phyloP scores from a whole-genome alignment of 2,113 vertebrate species.

The Azemiops feae region DNA sequence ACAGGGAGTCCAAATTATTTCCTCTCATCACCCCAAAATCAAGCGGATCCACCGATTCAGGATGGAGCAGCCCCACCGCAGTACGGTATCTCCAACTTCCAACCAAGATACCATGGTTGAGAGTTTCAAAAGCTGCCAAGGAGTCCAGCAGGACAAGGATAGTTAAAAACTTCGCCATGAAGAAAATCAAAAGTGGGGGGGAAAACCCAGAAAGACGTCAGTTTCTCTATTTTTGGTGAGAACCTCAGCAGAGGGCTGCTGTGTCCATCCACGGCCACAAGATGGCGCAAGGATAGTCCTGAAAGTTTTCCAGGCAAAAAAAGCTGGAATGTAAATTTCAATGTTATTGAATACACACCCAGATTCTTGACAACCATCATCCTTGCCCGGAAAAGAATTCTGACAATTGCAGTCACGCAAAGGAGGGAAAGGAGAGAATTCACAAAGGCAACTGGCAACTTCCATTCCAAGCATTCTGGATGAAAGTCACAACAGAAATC shows the following conservation, averaged over 20 bases:
- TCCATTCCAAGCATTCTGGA: neutral
- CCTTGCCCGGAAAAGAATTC: neutral
- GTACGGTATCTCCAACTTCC: neutral
- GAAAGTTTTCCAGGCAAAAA: neutral
- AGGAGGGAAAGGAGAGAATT: neutral
- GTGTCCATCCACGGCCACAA: neutral
- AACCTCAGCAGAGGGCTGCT: neutral
- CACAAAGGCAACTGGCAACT: neutral
- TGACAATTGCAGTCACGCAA: neutral
- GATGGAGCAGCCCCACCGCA: neutral
- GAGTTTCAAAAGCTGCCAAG: neutral
- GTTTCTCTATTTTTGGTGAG: neutral
- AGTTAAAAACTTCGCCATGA: neutral
- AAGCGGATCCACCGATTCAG: neutral
- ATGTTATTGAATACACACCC: too few relatives aligned
- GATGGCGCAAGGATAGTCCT: neutral
- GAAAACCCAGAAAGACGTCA: accelerated
- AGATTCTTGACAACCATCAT: neutral
- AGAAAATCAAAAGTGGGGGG: neutral
- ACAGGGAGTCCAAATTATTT: neutral
- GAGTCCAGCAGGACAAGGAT: neutral
- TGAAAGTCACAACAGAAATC: neutral
- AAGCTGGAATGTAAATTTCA: neutral
- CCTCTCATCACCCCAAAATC: neutral
- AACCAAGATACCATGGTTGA: neutral